Evolutionary conservation across 2,797 vertebrate genomes (phyloP).

Genomic region (Argyrosomus regius): DNA sequence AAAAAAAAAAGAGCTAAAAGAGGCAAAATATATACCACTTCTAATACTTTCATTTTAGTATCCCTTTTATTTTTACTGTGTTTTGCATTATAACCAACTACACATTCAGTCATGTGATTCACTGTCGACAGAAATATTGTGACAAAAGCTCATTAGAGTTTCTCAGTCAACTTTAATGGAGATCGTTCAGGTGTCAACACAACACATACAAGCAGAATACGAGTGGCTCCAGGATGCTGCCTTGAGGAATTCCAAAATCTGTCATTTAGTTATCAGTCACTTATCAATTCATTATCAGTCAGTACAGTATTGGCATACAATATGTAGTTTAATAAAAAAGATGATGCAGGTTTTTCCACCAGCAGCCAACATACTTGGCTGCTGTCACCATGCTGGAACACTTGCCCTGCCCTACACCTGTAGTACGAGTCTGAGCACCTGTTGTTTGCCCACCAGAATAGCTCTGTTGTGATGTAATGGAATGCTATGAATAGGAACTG

Average conservation of each 20-base stretch:
- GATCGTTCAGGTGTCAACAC: background rate
- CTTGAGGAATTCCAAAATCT: background rate
- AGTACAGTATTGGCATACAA: background rate
- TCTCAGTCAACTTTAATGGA: background rate
- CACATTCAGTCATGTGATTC: background rate
- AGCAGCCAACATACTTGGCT: conserved; percentile 11
- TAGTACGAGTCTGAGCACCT: conserved; percentile 44
- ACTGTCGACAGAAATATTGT: background rate
- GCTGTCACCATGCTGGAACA: conserved; percentile 18
- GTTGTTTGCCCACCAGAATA: conserved; percentile 58
- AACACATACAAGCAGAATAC: background rate
- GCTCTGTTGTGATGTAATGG: conserved; percentile 53
- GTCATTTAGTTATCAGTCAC: no score
- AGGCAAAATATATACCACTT: background rate
- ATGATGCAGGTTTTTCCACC: conserved; percentile 29
- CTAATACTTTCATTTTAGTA: background rate
- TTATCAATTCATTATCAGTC: background rate
- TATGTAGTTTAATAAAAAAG: conserved; percentile 13
- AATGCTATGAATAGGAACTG: conserved; percentile 56
- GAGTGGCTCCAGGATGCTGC: background rate
- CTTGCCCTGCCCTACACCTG: conserved; percentile 45
- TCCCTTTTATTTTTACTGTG: background rate
- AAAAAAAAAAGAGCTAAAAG: background rate
- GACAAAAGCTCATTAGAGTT: background rate
- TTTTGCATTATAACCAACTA: no score